Evolutionary conservation across 2,113 vertebrate species (phyloP), one percentile per base, ranked within the genome.

Genomic region (Halcyon malimbica): DNA sequence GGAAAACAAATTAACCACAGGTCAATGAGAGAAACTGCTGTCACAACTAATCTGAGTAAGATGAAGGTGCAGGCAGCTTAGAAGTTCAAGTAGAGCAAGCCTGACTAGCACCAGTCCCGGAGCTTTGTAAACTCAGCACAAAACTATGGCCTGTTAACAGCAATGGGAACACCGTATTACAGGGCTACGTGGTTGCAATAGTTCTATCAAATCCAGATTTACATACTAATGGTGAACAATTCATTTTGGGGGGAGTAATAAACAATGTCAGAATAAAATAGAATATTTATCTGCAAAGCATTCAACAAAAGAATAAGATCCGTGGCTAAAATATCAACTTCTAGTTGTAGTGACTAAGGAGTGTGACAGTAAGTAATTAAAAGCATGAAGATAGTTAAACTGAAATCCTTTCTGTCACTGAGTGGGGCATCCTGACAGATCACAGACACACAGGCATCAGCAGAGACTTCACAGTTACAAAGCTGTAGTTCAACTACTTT

Each of bases 221-320:
- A 42, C 50, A 17, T 41, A n/a, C 5, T 73, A 77, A 60, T 56
- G 12, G 3, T 11, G 23, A 94, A 37, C 3, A 59, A 51, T 18
- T 65, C 1, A 17, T 56, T 74, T 19, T 17, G 0, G 0, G 13
- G 17, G 7, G 10, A 39, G 12, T 4, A 65, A 74, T 65, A 85
- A 69, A n/a, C 6, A 53, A 31, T 18, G 29, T 57, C 14, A 90
- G n/a, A 83, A 64, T 56, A 83, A 64, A 48, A 37, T 6, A 48
- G 1, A 76, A 21, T 68, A 33, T 80, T 68, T 73, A 3, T 88
- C 50, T 64, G 35, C 13, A 39, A 50, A 64, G 13, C 6, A 67
- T 5, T 59, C 28, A 51, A 16, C 3, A 50, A 12, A 93, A 60
- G 7, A 69, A 3, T 39, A 64, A 76, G 29, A 73, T 65, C 18